A percentile compares a stretch with the other conserved stretches of the same genome.
Conservation (phyloP, 2,888 invertebrate species). For the Gerris lacustris region DNA sequence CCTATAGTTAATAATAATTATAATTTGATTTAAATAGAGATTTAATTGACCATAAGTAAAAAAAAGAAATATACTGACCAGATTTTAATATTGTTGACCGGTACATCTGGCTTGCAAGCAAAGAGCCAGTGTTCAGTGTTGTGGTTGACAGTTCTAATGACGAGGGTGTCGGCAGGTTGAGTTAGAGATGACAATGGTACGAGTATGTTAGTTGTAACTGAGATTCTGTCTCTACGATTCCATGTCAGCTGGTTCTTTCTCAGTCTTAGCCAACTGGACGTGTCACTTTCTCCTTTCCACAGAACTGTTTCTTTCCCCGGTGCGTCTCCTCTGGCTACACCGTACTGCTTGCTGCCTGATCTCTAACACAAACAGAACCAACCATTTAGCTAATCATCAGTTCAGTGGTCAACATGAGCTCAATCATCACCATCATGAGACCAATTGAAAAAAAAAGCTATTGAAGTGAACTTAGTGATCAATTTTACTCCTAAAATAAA, state of each 20-base stretch:
- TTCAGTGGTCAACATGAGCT: no score
- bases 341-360: slow-evolving; percentile 37
- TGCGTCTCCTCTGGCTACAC: slow-evolving; percentile 29
- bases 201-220: slow-evolving; percentile 44
- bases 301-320: slow-evolving; percentile 25
- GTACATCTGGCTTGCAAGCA: slow-evolving; percentile 33
- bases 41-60: no score
- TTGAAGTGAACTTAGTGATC: no score
- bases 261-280: slow-evolving; percentile 42
- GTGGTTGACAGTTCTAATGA: slow-evolving; percentile 55
- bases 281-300: slow-evolving; percentile 31
- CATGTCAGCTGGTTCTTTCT: slow-evolving; percentile 39
- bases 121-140: slow-evolving; percentile 64
- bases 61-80: slow-evolving; percentile 30
- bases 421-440: no score
- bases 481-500: no score
- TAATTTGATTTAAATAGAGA: no score
- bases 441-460: no score
- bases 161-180: slow-evolving; percentile 43
- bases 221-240: slow-evolving; percentile 34
- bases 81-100: slow-evolving; percentile 18
- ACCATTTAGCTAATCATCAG: not conserved
- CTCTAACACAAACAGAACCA: slow-evolving; percentile 33
- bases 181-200: slow-evolving; percentile 46
- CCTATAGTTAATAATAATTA: no score